These are phyloP conservation scores for Andrena bucephala DNA, from an alignment of 2,888 invertebrate species.

Conservation along the genomic window DNA sequence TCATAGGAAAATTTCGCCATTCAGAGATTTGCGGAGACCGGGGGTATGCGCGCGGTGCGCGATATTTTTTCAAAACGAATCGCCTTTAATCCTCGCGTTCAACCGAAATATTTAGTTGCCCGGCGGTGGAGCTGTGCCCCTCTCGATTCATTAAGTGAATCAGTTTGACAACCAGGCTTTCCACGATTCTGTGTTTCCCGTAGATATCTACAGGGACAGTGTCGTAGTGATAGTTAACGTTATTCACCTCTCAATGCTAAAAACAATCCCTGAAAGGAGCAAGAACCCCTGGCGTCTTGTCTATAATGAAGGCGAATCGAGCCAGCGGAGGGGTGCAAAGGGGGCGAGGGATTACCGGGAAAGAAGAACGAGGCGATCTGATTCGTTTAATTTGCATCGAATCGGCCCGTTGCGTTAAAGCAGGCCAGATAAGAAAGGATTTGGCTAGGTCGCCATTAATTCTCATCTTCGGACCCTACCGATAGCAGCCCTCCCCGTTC, in stretches of 20 bases:
- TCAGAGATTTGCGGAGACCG: constrained; percentile 46
- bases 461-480: constrained; percentile 72
- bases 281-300: not conserved
- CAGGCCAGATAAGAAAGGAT: constrained; percentile 72
- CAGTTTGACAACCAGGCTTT: constrained; percentile 19
- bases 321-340: not conserved
- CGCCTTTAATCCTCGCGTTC: constrained; percentile 52
- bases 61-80: constrained; percentile 52
- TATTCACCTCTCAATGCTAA: too few relatives aligned
- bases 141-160: constrained; percentile 52
- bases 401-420: constrained; percentile 72
- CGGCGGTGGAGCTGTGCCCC: constrained; percentile 28
- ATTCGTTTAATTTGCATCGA: constrained; percentile 77
- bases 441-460: constrained; percentile 74
- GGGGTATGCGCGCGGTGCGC: not conserved
- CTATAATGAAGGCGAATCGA: not conserved
- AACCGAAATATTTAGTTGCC: constrained; percentile 46
- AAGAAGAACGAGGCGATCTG: constrained; percentile 6
- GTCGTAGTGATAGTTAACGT: too few relatives aligned
- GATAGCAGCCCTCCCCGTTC: constrained; percentile 33
- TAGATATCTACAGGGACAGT: too few relatives aligned
- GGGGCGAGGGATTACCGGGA: constrained; percentile 35
- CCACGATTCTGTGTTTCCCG: not conserved
- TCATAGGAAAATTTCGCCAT: constrained; percentile 36
- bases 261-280: too few relatives aligned